A percentile compares a stretch with the other conserved stretches of the same genome.
Evolutionary conservation across 2,888 invertebrate species (phyloP).

Genomic region (Limnephilus lunatus): DNA sequence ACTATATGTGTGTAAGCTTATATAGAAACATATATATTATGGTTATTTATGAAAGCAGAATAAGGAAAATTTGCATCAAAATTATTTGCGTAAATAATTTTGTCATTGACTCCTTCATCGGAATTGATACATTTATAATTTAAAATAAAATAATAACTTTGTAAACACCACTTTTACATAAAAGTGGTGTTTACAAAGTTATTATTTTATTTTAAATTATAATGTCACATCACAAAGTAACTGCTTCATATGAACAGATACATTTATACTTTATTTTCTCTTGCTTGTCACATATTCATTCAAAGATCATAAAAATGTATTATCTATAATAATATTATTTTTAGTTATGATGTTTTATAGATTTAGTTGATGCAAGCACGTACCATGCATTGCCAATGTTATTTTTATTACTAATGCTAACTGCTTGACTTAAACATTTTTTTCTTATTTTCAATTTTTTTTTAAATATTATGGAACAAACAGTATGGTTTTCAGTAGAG

Average conservation of each 20-base stretch:
- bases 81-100: neutral
- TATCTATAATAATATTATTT: neutral
- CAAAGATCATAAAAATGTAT: neutral
- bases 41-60: neutral
- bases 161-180: too few relatives aligned
- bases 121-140: conserved; percentile 15
- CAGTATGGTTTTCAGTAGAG: too few relatives aligned
- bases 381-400: neutral
- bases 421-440: too few relatives aligned
- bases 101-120: neutral
- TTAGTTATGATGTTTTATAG: neutral
- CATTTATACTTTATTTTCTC: neutral
- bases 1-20: too few relatives aligned
- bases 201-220: too few relatives aligned
- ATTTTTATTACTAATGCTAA: neutral
- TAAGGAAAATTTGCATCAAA: conserved; percentile 40
- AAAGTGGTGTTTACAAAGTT: too few relatives aligned
- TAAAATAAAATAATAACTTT: too few relatives aligned
- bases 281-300: too few relatives aligned
- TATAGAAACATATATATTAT: neutral
- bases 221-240: too few relatives aligned
- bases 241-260: neutral
- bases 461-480: too few relatives aligned
- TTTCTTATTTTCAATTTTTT: too few relatives aligned
- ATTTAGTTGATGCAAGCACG: neutral